Percentiles rank a stretch among this genome's conserved stretches.
Conservation (phyloP, 37 sponge, comb jelly and placozoan species). For the Corticium candelabrum region DNA sequence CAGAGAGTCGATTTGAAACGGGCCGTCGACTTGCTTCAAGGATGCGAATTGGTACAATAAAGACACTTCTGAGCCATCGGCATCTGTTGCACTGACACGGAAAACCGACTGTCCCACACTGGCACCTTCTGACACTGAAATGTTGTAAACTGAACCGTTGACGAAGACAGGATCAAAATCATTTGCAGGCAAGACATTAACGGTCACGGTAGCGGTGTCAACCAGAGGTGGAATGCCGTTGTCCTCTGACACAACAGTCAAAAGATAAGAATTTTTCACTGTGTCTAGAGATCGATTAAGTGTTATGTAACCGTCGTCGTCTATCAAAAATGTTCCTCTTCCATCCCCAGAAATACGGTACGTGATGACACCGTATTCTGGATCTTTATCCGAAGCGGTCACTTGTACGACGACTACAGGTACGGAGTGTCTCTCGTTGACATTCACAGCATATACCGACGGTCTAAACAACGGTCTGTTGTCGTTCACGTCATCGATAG, state of each 20-base stretch:
- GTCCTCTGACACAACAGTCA: constrained; percentile 15
- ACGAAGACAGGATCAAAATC: constrained; percentile 41
- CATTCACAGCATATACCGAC: background rate
- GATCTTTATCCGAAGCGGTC: background rate
- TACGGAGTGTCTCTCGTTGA: background rate
- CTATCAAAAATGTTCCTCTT: constrained; percentile 14
- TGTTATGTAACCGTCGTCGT: constrained; percentile 16
- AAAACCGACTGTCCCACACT: background rate
- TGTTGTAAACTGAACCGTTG: constrained; percentile 3
- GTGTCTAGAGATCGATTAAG: constrained; percentile 20
- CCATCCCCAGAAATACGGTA: background rate
- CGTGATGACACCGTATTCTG: background rate
- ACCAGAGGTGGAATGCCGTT: constrained; percentile 28
- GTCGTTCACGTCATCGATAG: background rate
- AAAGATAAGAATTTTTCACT: background rate
- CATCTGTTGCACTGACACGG: background rate
- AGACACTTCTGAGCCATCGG: background rate
- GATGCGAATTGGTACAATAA: background rate
- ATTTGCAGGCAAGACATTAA: constrained; percentile 39
- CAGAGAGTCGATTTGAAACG: background rate
- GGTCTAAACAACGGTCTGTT: background rate
- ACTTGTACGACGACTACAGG: background rate
- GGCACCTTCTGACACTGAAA: background rate
- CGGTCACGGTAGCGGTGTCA: constrained; percentile 23
- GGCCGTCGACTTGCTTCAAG: background rate